Conservation (phyloP, 2,888 invertebrate species). For the Sisyra terminalis region DNA sequence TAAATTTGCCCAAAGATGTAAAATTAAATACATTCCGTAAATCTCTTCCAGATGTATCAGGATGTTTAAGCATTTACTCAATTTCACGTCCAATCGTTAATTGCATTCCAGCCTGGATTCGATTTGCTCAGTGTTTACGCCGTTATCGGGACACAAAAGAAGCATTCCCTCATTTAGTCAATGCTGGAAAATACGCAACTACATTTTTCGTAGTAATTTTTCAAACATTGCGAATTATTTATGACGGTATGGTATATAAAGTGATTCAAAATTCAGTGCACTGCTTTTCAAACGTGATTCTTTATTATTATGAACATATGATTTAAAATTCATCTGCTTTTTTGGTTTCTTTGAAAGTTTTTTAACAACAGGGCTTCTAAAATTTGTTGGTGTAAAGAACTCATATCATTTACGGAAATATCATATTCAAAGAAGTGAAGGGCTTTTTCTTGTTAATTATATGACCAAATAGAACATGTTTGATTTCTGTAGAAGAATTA, state of each 20-base stretch:
- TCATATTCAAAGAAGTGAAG: no score
- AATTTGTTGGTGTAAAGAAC: no score
- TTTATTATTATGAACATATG: no score
- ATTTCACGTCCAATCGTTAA: conserved; percentile 46
- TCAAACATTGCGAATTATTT: conserved; percentile 23
- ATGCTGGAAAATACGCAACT: conserved; percentile 67
- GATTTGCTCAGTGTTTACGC: conserved; percentile 70
- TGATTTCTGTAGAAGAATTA: no score
- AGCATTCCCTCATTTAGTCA: conserved; percentile 65
- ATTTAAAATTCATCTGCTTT: no score
- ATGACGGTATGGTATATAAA: conserved; percentile 20
- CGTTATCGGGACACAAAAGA: conserved; percentile 67
- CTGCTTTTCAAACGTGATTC: no score
- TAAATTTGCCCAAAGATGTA: background rate
- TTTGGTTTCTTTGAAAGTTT: no score
- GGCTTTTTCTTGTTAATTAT: no score
- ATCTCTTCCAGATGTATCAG: conserved; percentile 25
- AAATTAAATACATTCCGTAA: background rate
- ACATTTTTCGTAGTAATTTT: conserved; percentile 57
- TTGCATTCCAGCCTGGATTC: conserved; percentile 69
- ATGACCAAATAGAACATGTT: no score
- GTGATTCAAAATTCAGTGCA: background rate
- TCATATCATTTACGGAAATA: no score
- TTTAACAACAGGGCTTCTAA: no score
- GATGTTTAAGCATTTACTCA: conserved; percentile 31